A percentile compares a stretch with the other conserved stretches of the same genome.
Conservation (phyloP, 2,888 invertebrate genomes). For the Kuschelorhynchus macadamiae region DNA sequence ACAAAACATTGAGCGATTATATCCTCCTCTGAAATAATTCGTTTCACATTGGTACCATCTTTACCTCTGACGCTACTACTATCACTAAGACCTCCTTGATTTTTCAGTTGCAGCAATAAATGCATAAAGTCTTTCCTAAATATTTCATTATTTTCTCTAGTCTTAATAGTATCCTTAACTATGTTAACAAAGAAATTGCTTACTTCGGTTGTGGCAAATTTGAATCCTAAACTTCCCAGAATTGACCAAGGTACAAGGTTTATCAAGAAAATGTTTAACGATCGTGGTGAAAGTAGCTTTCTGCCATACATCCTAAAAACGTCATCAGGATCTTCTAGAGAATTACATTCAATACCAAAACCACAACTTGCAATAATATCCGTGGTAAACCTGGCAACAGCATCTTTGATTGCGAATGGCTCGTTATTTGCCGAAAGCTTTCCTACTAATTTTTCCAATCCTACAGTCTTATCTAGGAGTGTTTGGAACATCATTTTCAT, state of each 20-base stretch:
- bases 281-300: slow-evolving; percentile 3
- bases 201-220: background rate
- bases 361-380: no score
- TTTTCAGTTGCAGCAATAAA: background rate
- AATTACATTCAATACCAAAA: slow-evolving; percentile 57
- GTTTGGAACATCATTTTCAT: slow-evolving; percentile 36
- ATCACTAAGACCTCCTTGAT: slow-evolving; percentile 67
- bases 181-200: slow-evolving; percentile 2
- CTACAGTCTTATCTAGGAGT: slow-evolving; percentile 44
- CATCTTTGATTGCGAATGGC: slow-evolving; percentile 28
- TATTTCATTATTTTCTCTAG: slow-evolving; percentile 51
- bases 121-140: slow-evolving; percentile 57
- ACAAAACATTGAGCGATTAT: slow-evolving; percentile 50
- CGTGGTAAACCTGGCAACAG: slow-evolving; percentile 66
- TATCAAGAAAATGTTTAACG: background rate
- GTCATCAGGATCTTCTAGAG: slow-evolving; percentile 70
- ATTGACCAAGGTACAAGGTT: background rate
- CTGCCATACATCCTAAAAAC: slow-evolving; percentile 63
- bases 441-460: slow-evolving; percentile 10
- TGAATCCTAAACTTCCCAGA: background rate
- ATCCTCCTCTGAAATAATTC: slow-evolving; percentile 66
- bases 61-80: slow-evolving; percentile 31
- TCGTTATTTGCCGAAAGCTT: no score
- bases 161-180: background rate
- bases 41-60: slow-evolving; percentile 48